Base-by-base conservation (phyloP, 2,888 invertebrate genomes). In the Esperia sulphurella region DNA sequence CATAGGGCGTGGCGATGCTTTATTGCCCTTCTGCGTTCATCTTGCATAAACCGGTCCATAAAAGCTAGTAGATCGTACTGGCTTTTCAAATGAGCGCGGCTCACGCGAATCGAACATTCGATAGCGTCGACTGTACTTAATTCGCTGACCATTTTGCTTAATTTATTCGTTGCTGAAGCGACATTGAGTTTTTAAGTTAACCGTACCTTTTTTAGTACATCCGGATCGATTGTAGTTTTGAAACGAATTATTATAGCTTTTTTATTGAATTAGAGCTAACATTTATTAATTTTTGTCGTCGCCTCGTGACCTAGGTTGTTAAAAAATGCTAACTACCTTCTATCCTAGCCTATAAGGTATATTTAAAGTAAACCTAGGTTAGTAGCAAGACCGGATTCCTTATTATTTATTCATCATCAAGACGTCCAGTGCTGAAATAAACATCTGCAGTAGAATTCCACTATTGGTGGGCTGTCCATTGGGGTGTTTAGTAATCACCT, bases 61-160 rank as follows among this genome's bases (percentile, higher is more conserved):
- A 14, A 38, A 43, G 42, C 35, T 8, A 6, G 28, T 37, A 35
- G 37, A 45, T 35, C n/a, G 12, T n/a, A 50, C 51, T 51, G 48
- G 55, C 48, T 46, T 53, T 54, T 54, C 55, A 69, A 72, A 76
- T 62, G 74, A 67, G 60, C 38, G 37, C 21, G 52, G 49, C 50
- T 47, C 75, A 76, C 75, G 76, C 73, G 61, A 75, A 67, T 65
- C 55, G 52, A 63, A 60, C 68, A 68, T 69, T 68, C 61, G 52
- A 66, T 65, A 53, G 47, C 30, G 14, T 8, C 14, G 46, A 41
- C 47, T 49, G 43, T 31, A 43, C 45, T 52, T 50, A 58, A 58
- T 56, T 56, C 57, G 52, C 57, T 50, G 54, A 52, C 57, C 50
- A 51, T 54, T 35, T 49, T 48, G 21, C 42, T 48, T 52, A 54